Evolutionary conservation across 2,888 invertebrate species (phyloP).

Genomic region (Drosophila ezoana): DNA sequence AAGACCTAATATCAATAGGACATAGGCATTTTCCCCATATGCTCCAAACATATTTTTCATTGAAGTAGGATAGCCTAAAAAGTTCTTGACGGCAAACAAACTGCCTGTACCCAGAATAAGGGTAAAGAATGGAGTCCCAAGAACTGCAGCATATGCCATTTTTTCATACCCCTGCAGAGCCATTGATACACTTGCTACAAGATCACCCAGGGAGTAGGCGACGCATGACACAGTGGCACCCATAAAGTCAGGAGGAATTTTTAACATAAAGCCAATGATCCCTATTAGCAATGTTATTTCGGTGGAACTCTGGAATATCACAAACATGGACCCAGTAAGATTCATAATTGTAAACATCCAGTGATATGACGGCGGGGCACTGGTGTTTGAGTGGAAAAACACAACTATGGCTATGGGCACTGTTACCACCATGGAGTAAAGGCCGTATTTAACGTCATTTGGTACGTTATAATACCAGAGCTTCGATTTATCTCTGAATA

Average conservation of each 20-base stretch:
- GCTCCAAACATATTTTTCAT: neutral
- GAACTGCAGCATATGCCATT: conserved; percentile 50
- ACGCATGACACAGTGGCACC: conserved; percentile 31
- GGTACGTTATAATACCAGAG: conserved; percentile 29
- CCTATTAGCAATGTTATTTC: conserved; percentile 41
- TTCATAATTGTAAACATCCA: conserved; percentile 32
- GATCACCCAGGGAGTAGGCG: conserved; percentile 15
- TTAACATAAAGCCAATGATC: conserved; percentile 31
- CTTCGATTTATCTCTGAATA: neutral
- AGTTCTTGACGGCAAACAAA: conserved; percentile 8
- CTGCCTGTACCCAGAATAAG: conserved; percentile 16
- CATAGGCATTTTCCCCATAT: conserved; percentile 33
- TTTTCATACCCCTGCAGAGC: conserved; percentile 46
- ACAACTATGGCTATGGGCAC: conserved; percentile 28
- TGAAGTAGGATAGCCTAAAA: neutral
- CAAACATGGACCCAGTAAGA: conserved; percentile 39
- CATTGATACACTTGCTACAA: conserved; percentile 40
- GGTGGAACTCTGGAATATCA: conserved; percentile 30
- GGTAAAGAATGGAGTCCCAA: conserved; percentile 41
- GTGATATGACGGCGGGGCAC: conserved; percentile 43
- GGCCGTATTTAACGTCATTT: neutral
- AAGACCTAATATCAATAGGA: conserved; percentile 7
- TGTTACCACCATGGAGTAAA: conserved; percentile 24
- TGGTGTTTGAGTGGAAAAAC: conserved; percentile 25
- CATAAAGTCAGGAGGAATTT: conserved; percentile 36